Evolutionary conservation across 1,140 invertebrate species (phyloP).

Genomic region (Leptinotarsa defecta): DNA sequence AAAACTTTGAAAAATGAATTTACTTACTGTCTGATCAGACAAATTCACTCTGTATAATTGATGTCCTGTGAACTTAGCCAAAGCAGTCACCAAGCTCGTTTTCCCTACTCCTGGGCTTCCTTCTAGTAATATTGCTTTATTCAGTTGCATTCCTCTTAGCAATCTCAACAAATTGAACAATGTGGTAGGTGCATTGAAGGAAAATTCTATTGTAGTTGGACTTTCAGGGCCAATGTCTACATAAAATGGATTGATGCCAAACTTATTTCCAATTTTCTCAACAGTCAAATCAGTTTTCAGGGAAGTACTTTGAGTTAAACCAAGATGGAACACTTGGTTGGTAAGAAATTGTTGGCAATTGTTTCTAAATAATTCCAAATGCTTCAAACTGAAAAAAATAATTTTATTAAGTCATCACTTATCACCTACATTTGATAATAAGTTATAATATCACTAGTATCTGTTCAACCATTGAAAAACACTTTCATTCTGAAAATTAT

Average conservation of each 20-base stretch:
- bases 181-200: conserved; percentile 83
- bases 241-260: conserved; percentile 76
- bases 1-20: neutral
- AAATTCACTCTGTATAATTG: conserved; percentile 92
- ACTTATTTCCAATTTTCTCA: conserved; percentile 52
- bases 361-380: conserved; percentile 60
- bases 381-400: conserved; percentile 49
- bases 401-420: neutral
- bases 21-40: conserved; percentile 93
- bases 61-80: conserved; percentile 84
- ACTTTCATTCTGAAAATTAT: too few species aligned
- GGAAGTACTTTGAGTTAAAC: conserved; percentile 55
- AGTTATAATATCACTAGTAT: too few species aligned
- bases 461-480: too few species aligned
- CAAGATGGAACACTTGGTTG: conserved; percentile 56
- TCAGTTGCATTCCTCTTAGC: conserved; percentile 84
- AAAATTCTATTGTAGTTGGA: conserved; percentile 59
- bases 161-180: conserved; percentile 82
- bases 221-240: conserved; percentile 59
- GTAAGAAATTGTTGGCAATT: conserved; percentile 61
- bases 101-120: conserved; percentile 98
- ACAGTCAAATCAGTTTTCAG: conserved; percentile 43
- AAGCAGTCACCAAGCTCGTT: conserved; percentile 90
- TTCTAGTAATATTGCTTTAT: conserved; percentile 92
- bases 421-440: neutral